Evolutionary conservation across 2,888 invertebrate species (phyloP), one percentile per base, ranked within the genome.

Genomic region (Dusona sp.): DNA sequence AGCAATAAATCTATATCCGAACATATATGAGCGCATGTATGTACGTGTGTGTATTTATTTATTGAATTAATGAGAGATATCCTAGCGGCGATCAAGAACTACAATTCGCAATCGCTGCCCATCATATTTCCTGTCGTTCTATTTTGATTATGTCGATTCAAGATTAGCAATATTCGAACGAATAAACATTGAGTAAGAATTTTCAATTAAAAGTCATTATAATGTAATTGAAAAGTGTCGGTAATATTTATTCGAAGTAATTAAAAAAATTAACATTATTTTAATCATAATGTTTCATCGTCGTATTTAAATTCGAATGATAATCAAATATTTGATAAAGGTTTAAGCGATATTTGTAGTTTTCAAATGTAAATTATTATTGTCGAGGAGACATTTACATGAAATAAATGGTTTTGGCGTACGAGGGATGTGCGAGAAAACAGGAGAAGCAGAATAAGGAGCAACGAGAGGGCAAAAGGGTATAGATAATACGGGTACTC

Each of bases 401-500:
- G 22, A 70, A 48, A 81, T 88, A 88, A 90, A 88, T 86, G 82
- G 79, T 68, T 80, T 79, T 82, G 57, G 57, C 16, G 38, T 79
- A 87, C 86, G 81, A 82, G 82, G 86, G 64, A 80, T 74, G 75
- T 67, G 70, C 54, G 74, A 42, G 48, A 80, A 38, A 74, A 80
- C 48, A 77, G 45, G n/a, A 82, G 51, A 48, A 67, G n/a, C n/a
- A n/a, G 54, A 86, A 73, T 51, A 85, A 61, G 72, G 65, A 79
- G 67, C 72, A 79, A 72, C 77, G 64, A 80, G 83, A 70, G 67
- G 77, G 80, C 72, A 68, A 81, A 61, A 57, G 54, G 45, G 25
- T 61, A 54, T 67, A 83, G 85, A 84, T 77, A 80, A 78, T 83
- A 83, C 85, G 89, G 83, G 85, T 89, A 88, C 86, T 90, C 90